phyloP scores from a whole-genome alignment of 2,113 vertebrate genomes.

The Elephas maximus region DNA sequence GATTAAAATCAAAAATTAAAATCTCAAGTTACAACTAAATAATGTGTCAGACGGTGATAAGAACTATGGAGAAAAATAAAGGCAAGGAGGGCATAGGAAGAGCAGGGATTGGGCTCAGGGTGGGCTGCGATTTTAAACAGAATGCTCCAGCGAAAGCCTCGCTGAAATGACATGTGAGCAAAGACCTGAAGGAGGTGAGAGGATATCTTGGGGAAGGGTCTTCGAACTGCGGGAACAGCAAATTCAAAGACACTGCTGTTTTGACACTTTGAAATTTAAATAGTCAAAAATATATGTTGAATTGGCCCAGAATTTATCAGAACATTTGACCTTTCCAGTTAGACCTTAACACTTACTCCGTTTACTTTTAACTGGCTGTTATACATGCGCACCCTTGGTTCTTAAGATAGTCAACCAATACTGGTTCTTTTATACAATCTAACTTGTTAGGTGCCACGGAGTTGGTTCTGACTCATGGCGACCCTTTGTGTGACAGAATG shows the following conservation, averaged over 20 bases:
- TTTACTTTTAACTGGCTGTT: constrained; percentile 48
- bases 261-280: constrained; percentile 36
- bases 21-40: background rate
- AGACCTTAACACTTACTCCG: background rate
- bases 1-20: background rate
- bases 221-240: background rate
- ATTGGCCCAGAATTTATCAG: background rate
- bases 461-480: too few relatives aligned
- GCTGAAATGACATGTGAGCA: background rate
- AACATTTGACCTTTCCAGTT: constrained; percentile 38
- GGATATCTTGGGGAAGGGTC: background rate
- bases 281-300: background rate
- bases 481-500: too few relatives aligned
- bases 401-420: background rate
- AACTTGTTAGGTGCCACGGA: too few relatives aligned
- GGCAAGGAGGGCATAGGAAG: background rate
- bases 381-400: background rate
- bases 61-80: background rate
- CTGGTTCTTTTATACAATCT: constrained; percentile 48
- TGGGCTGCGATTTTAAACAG: background rate
- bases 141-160: background rate
- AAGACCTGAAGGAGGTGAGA: background rate
- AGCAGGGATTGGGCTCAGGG: background rate
- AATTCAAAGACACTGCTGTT: background rate
- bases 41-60: background rate